phyloP scores from a whole-genome alignment of 2,797 vertebrate species.

The Tangara arthus region DNA sequence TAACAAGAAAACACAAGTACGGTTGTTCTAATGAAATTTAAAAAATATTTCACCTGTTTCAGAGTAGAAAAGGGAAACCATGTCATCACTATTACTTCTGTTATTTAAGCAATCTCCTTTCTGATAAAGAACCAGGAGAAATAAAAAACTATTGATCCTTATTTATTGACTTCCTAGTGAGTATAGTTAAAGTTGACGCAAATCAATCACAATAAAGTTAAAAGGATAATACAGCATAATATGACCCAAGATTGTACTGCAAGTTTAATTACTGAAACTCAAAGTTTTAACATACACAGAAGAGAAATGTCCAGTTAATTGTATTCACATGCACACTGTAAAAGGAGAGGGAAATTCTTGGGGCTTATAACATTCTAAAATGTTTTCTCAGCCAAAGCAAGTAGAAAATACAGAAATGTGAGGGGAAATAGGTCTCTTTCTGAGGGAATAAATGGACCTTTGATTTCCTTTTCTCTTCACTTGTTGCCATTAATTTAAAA shows the following conservation, averaged over 20 bases:
- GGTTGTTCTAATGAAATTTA: not conserved
- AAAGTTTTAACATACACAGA: constrained; percentile 49
- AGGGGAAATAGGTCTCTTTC: constrained; percentile 30
- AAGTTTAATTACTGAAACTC: constrained; percentile 83
- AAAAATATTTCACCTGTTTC: not conserved
- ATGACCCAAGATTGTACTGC: constrained; percentile 69
- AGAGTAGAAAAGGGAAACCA: not conserved
- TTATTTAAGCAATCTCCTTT: constrained; percentile 88
- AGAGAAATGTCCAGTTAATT: not conserved
- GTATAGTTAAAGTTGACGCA: constrained; percentile 93
- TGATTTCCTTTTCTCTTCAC: constrained; percentile 63
- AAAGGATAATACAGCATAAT: constrained; percentile 86
- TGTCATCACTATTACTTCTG: not conserved
- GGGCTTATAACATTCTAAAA: not conserved
- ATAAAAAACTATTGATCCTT: constrained; percentile 92
- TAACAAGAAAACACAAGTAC: not conserved
- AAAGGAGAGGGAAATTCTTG: not conserved
- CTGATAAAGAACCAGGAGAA: constrained; percentile 89
- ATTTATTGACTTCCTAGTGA: constrained; percentile 90
- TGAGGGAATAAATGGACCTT: constrained; percentile 42
- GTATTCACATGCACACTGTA: not conserved
- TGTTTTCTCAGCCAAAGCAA: not conserved
- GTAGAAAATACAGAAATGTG: constrained; percentile 18
- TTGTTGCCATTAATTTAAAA: constrained; percentile 64
- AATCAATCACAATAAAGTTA: constrained; percentile 97